Percentiles rank a stretch among this genome's conserved stretches.
These are phyloP conservation scores for Tarsius wallacei DNA, from an alignment of 2,797 vertebrate genomes.

Conservation along the genomic window DNA sequence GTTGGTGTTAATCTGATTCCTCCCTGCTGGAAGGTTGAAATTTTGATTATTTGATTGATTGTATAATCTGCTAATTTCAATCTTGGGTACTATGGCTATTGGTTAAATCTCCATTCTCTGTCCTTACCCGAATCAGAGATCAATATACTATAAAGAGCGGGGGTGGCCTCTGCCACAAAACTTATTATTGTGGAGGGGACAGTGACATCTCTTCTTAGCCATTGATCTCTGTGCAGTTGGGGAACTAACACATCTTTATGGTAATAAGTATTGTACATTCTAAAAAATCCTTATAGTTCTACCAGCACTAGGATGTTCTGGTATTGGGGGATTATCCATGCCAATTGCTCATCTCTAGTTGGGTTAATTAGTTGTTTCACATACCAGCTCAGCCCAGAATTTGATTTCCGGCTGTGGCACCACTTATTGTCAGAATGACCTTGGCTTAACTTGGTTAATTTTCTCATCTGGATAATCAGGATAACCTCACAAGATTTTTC, in stretches of 20 bases:
- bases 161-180: neutral
- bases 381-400: neutral
- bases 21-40: neutral
- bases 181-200: neutral
- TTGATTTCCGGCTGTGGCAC: neutral
- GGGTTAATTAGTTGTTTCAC: neutral
- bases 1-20: neutral
- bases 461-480: neutral
- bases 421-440: neutral
- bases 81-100: neutral
- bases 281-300: neutral
- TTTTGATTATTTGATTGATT: neutral
- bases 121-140: neutral
- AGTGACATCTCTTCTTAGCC: neutral
- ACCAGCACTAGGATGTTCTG: neutral
- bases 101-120: neutral
- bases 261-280: neutral
- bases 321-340: neutral
- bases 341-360: neutral
- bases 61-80: neutral
- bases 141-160: neutral
- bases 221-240: neutral
- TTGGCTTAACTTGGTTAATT: constrained; percentile 35
- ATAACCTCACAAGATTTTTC: neutral
- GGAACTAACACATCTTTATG: neutral